Percentiles rank a stretch among this genome's conserved stretches.
These are phyloP conservation scores for Neodiprion pinetum DNA, from an alignment of 1,140 invertebrate species.

Conservation along the genomic window DNA sequence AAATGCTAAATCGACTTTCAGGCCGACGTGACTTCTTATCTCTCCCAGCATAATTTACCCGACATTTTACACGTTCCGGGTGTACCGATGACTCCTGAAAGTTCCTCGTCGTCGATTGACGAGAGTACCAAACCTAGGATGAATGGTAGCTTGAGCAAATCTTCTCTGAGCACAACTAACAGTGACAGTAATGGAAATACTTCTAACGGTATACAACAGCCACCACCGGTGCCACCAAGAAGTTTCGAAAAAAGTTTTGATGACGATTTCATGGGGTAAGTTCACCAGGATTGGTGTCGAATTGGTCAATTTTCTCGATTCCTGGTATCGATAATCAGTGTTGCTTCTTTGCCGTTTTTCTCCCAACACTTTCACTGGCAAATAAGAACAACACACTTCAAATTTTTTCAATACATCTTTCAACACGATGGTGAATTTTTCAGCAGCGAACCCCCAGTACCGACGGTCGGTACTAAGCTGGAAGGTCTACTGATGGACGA, in stretches of 20 bases:
- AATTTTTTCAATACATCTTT: too few species aligned
- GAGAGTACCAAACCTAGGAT: constrained; percentile 39
- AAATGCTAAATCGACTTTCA: constrained; percentile 36
- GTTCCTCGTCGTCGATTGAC: constrained; percentile 35
- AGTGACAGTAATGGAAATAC: constrained; percentile 58
- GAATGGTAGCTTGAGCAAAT: constrained; percentile 45
- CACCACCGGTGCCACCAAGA: constrained; percentile 72
- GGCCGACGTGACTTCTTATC: constrained; percentile 61
- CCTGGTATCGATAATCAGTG: not conserved
- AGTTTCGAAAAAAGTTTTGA: constrained; percentile 67
- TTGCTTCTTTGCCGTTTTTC: not conserved
- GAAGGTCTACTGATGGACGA: constrained; percentile 85
- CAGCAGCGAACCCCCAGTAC: constrained; percentile 57
- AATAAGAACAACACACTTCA: too few species aligned
- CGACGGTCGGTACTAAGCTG: constrained; percentile 78
- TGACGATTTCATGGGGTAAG: constrained; percentile 56
- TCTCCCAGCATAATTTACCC: constrained; percentile 60
- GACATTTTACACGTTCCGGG: constrained; percentile 62
- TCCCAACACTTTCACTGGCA: too few species aligned
- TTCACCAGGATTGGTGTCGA: not conserved
- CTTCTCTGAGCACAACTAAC: constrained; percentile 30
- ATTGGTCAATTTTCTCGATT: constrained; percentile 25
- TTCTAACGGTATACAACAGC: constrained; percentile 60
- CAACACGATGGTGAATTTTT: too few species aligned
- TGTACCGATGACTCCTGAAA: constrained; percentile 25